These are phyloP conservation scores for Eupithecia inturbata DNA, from an alignment of 2,888 invertebrate genomes.

Conservation along the genomic window DNA sequence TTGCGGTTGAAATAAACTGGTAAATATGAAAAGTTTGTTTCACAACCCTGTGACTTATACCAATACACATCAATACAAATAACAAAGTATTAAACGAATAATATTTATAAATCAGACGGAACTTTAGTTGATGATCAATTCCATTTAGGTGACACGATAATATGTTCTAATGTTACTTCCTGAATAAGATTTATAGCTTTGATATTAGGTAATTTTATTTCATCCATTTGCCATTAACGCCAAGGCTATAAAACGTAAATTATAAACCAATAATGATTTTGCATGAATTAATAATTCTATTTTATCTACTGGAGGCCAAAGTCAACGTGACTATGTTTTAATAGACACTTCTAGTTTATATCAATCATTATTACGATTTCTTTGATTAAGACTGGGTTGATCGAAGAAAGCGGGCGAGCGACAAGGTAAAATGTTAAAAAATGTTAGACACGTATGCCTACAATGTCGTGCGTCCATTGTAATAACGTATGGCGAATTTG, in stretches of 20 bases:
- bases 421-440: neutral
- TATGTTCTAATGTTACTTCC: conserved; percentile 28
- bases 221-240: conserved; percentile 21
- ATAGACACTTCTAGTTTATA: conserved; percentile 2
- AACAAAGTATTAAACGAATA: neutral
- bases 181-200: conserved; percentile 30
- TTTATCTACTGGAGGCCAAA: conserved; percentile 7
- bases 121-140: conserved; percentile 17
- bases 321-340: conserved; percentile 15
- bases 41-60: conserved; percentile 1
- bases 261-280: conserved; percentile 27
- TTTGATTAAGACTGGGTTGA: neutral
- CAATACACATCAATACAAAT: conserved; percentile 4
- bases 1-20: conserved; percentile 4
- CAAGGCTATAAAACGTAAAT: conserved; percentile 28
- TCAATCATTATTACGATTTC: neutral
- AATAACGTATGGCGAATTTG: neutral
- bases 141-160: conserved; percentile 24
- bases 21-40: neutral
- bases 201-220: conserved; percentile 27
- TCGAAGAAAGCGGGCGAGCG: neutral
- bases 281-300: conserved; percentile 20
- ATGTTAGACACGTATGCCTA: neutral
- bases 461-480: neutral
- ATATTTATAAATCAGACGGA: conserved; percentile 11